Percentiles rank a stretch among this genome's conserved stretches.
These are phyloP conservation scores for Pinna nobilis DNA, from an alignment of 1,140 invertebrate species.

Conservation along the genomic window DNA sequence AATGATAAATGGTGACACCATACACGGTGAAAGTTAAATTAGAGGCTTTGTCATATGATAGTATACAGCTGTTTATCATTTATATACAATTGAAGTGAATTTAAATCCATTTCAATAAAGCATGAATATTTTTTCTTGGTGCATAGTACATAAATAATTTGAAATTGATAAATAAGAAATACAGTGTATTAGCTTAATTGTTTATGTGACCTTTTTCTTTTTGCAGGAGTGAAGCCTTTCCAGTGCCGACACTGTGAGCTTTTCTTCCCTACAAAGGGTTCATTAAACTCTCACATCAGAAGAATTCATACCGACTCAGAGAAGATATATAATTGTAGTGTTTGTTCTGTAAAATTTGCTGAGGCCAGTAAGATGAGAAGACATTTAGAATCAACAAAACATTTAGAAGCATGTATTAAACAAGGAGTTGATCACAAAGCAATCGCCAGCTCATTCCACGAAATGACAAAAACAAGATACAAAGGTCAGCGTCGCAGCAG, in stretches of 20 bases:
- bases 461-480: slow-evolving; percentile 2
- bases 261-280: not conserved
- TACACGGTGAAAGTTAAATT: no score
- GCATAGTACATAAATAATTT: no score
- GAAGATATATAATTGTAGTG: slow-evolving; percentile 4
- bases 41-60: no score
- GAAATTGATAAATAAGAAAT: not conserved
- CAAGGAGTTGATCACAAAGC: slow-evolving; percentile 3
- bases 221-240: slow-evolving; percentile 5
- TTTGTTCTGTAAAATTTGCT: slow-evolving; percentile 5
- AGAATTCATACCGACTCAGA: slow-evolving; percentile 3
- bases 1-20: no score
- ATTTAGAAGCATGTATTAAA: not conserved
- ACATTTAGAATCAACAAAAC: slow-evolving; percentile 6
- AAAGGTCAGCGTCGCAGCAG: not conserved
- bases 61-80: no score
- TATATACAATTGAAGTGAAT: no score
- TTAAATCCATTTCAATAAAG: no score
- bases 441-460: not conserved
- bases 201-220: not conserved
- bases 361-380: slow-evolving; percentile 11
- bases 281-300: slow-evolving; percentile 5
- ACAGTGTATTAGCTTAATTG: not conserved
- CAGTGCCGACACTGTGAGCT: slow-evolving; percentile 3
- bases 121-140: no score